Conservation (phyloP, 2,888 invertebrate species). For the Morinoia aosen region DNA sequence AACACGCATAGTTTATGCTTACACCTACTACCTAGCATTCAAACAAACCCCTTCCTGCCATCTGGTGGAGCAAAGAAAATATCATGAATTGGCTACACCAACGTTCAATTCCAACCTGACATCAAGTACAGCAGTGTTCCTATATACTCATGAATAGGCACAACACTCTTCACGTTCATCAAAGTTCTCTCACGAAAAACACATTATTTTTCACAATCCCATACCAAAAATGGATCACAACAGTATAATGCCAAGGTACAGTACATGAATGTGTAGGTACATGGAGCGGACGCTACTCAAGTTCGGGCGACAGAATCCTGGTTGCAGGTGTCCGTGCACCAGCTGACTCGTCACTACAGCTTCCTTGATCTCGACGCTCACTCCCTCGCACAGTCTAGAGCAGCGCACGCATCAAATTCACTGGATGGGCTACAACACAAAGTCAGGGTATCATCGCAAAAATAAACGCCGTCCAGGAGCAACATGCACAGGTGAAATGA, state of each 20-base stretch:
- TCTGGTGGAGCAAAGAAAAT: neutral
- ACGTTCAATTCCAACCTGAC: neutral
- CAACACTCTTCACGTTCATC: neutral
- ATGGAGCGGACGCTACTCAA: neutral
- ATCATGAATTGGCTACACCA: neutral
- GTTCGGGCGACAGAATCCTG: neutral
- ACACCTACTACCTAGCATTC: conserved; percentile 21
- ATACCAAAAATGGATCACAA: neutral
- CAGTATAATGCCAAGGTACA: neutral
- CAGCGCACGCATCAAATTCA: neutral
- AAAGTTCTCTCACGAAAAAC: neutral
- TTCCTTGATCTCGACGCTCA: neutral
- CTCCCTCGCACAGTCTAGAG: neutral
- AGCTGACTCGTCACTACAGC: neutral
- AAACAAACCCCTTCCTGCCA: conserved; percentile 16
- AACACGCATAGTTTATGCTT: conserved; percentile 34
- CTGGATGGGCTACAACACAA: neutral
- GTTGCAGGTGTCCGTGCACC: neutral
- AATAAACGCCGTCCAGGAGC: neutral
- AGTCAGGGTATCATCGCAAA: neutral
- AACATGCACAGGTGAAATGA: neutral
- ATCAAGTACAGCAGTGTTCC: neutral
- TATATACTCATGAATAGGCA: neutral
- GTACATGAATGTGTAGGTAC: neutral
- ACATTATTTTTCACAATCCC: neutral